Conservation (phyloP, 2,113 vertebrate genomes). For the Tachycineta bicolor region DNA sequence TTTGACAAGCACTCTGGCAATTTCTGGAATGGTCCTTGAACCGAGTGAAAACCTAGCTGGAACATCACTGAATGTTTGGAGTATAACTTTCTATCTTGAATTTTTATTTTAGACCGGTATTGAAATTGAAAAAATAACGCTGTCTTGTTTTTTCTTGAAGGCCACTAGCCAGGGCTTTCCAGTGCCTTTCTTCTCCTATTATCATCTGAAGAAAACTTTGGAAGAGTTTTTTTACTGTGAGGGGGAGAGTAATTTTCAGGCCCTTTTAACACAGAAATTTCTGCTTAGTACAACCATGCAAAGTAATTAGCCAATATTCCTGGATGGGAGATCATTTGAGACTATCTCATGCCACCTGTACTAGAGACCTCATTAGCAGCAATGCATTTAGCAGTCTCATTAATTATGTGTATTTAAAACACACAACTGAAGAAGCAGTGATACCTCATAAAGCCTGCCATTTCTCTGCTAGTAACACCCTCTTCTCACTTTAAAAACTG, state of each 20-base stretch:
- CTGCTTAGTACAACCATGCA: neutral
- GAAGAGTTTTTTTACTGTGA: neutral
- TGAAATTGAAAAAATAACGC: neutral
- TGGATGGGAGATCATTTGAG: neutral
- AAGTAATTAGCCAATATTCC: neutral
- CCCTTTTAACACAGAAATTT: neutral
- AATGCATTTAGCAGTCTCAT: neutral
- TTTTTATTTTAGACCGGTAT: neutral
- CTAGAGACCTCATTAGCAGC: neutral
- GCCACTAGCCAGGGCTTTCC: neutral
- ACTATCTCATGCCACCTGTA: neutral
- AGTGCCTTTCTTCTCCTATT: neutral
- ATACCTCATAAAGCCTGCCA: neutral
- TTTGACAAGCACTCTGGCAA: constrained; percentile 5
- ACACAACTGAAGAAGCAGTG: neutral
- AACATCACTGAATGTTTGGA: neutral
- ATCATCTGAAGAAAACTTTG: neutral
- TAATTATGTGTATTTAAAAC: neutral
- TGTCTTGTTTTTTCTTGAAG: neutral
- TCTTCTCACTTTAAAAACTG: neutral
- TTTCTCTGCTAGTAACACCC: neutral
- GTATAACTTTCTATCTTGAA: neutral
- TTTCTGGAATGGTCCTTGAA: neutral
- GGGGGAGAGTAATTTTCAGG: neutral
- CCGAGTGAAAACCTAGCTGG: neutral